phyloP scores from a whole-genome alignment of 2,113 vertebrate species.

The Myrmophylax atrothorax region DNA sequence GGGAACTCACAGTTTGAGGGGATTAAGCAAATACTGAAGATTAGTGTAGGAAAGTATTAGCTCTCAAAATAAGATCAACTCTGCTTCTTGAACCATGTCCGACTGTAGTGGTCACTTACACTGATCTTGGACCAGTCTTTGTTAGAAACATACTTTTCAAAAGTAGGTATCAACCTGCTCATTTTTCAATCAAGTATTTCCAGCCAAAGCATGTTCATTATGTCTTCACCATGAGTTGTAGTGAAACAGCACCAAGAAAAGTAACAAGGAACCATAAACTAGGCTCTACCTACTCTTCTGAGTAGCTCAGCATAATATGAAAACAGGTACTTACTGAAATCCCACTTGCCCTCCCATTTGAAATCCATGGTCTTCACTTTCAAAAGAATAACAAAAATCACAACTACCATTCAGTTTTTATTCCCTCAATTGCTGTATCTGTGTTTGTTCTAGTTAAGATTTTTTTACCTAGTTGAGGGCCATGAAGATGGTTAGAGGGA shows the following conservation, averaged over 20 bases:
- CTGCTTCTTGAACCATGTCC: background rate
- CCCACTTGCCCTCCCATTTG: background rate
- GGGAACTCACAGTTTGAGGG: background rate
- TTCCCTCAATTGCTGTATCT: background rate
- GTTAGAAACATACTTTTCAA: background rate
- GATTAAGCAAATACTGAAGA: background rate
- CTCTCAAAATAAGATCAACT: background rate
- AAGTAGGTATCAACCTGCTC: background rate
- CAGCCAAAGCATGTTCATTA: background rate
- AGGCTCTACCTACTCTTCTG: background rate
- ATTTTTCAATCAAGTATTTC: background rate
- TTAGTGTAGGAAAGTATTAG: background rate
- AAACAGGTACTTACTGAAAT: background rate
- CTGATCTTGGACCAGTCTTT: background rate
- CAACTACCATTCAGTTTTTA: background rate
- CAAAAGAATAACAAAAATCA: background rate
- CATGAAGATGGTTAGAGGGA: conserved; percentile 9
- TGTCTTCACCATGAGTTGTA: background rate
- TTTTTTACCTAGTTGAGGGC: conserved; percentile 5
- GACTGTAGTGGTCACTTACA: background rate
- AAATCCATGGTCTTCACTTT: background rate
- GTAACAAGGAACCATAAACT: background rate
- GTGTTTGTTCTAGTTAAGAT: background rate
- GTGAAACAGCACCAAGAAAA: background rate
- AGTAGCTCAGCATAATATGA: background rate